Evolutionary conservation across 2,797 vertebrate species (phyloP), one percentile per base, ranked within the genome.

Genomic region (Serranus cabrilla): DNA sequence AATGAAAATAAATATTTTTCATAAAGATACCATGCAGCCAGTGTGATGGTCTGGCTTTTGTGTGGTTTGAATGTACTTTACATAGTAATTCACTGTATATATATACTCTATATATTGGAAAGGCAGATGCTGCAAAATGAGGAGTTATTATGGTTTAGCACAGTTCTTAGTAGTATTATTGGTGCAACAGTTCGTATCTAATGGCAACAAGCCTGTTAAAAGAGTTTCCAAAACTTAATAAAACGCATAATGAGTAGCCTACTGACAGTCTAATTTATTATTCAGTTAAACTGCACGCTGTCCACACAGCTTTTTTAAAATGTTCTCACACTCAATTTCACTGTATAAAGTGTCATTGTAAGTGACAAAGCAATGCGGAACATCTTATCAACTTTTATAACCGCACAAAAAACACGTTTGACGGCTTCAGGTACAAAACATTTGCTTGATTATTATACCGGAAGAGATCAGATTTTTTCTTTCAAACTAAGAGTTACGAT

Each of bases 351-450:
- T 14, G 25, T 18, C 14, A 68, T 42, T 42, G 49, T 34, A 11
- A 11, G 18, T 52, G 18, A 52, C 23, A 50, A 47, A 42, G 55
- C 27, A 66, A 78, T 49, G 42, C 42, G 23, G 56, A 66, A 78
- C 5, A 52, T 1, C 0, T 7, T 12, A 40, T 51, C 43, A 21
- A 23, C 17, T 42, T 12, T 23, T 5, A 11, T 47, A 21, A 20
- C 10, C 2, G 8, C 37, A 27, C 4, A 27, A 1, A 20, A 37
- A 72, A 65, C 52, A 0, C 0, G 25, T 50, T 50, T 34, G 57
- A 47, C 23, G 0, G 14, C 16, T 11, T n/a, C 46, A 57, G 27
- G 14, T 27, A 21, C 0, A 7, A 54, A 20, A 3, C 23, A 7
- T 39, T 23, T 52, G 0, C 8, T 23, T 5, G 6, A 11, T 25